Conservation (phyloP, 92 coral and sea anemone genomes). For the Paragorgia papillata region DNA sequence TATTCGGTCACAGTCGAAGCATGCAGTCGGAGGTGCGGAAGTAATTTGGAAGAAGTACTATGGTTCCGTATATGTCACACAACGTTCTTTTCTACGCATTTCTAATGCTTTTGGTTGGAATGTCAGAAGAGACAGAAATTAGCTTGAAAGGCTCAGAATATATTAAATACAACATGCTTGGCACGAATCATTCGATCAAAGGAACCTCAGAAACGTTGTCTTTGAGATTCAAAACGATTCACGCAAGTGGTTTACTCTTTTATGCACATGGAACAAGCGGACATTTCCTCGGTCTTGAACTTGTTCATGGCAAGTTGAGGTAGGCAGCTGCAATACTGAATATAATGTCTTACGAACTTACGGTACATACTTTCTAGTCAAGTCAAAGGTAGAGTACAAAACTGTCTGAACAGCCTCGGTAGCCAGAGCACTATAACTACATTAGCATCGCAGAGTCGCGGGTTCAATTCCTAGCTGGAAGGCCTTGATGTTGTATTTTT, state of each 20-base stretch:
- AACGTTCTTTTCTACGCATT: neutral
- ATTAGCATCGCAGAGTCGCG: no score
- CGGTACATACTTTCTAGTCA: no score
- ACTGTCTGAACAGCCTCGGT: no score
- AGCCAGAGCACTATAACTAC: no score
- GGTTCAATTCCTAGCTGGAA: no score
- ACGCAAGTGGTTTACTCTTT: conserved; percentile 77
- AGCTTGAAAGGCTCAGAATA: conserved; percentile 4
- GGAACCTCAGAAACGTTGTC: conserved; percentile 9
- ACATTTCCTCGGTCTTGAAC: conserved; percentile 79
- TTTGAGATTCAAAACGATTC: conserved; percentile 76
- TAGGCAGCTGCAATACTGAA: conserved; percentile 36
- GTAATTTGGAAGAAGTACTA: neutral
- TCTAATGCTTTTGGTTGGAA: neutral
- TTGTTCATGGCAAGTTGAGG: conserved; percentile 86
- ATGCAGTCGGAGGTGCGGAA: no score
- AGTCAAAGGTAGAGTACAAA: no score
- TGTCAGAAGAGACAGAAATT: neutral
- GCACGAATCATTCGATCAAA: neutral
- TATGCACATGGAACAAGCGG: conserved; percentile 83
- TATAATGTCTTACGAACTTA: no score
- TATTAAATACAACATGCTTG: conserved; percentile 11
- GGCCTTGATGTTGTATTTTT: no score
- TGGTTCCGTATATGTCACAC: neutral
- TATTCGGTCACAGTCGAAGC: no score